Evolutionary conservation across 2,888 invertebrate genomes (phyloP).

Genomic region (Reticulitermes lucifugus): DNA sequence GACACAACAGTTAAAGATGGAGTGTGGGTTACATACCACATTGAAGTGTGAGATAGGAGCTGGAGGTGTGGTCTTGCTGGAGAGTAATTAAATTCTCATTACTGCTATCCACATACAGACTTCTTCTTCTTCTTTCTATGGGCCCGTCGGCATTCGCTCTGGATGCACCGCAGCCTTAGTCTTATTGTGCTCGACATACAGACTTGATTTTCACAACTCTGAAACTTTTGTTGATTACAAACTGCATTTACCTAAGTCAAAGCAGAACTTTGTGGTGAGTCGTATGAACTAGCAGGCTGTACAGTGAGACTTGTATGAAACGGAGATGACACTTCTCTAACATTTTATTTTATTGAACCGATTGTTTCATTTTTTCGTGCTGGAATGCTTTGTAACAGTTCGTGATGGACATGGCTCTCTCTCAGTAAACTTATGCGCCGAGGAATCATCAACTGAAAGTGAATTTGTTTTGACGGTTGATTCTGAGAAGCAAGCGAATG

Average conservation of each 20-base stretch:
- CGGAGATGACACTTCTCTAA: not conserved
- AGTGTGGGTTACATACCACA: not conserved
- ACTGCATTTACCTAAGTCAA: not conserved
- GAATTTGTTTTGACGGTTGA: constrained; percentile 1
- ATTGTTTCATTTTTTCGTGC: constrained; percentile 6
- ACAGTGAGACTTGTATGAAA: constrained; percentile 45
- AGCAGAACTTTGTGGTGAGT: not conserved
- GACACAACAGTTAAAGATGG: not conserved
- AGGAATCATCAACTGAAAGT: not conserved
- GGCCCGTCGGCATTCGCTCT: no score
- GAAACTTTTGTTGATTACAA: not conserved
- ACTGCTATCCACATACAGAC: not conserved
- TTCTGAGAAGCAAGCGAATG: constrained; percentile 1
- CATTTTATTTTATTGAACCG: not conserved
- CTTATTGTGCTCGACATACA: not conserved
- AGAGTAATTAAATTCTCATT: not conserved
- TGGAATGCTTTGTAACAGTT: constrained; percentile 12
- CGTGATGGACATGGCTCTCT: not conserved
- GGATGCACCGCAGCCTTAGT: no score
- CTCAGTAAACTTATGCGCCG: not conserved
- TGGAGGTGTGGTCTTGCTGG: no score
- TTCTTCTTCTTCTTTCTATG: not conserved
- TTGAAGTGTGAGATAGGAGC: not conserved
- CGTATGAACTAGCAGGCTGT: not conserved
- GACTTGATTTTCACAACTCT: not conserved